Percentiles rank a stretch among this genome's conserved stretches.
Conservation (phyloP, 2,797 vertebrate species). For the Amblyraja radiata region DNA sequence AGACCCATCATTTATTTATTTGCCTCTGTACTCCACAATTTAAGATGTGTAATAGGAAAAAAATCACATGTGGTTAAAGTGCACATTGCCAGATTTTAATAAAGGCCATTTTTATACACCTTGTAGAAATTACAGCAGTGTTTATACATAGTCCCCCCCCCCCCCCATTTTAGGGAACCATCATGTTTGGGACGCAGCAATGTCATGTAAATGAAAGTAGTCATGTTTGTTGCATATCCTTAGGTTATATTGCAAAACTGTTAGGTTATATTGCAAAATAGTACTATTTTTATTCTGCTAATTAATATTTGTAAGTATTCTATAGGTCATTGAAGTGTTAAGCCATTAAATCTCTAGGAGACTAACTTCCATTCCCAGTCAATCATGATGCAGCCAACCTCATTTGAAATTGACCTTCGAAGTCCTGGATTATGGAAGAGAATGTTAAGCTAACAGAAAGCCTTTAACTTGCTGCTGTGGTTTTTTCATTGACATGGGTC, state of each 20-base stretch:
- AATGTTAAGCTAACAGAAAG: neutral
- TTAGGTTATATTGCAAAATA: neutral
- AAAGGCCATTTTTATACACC: no score
- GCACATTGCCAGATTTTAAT: no score
- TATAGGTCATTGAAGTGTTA: neutral
- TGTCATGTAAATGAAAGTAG: no score
- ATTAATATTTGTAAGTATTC: neutral
- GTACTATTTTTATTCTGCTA: neutral
- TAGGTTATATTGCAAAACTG: neutral
- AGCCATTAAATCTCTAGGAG: neutral
- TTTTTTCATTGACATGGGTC: neutral
- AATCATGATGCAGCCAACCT: neutral
- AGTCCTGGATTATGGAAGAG: neutral
- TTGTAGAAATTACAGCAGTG: no score
- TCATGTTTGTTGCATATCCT: no score
- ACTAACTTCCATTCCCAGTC: neutral
- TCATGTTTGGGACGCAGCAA: no score
- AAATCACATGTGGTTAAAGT: no score
- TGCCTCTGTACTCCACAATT: no score
- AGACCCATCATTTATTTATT: no score
- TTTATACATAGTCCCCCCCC: no score
- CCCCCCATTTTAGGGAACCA: no score
- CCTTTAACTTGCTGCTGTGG: neutral
- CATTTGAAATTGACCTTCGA: neutral
- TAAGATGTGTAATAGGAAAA: no score